Evolutionary conservation across 2,888 invertebrate genomes (phyloP).

Genomic region (Neoascia interrupta): DNA sequence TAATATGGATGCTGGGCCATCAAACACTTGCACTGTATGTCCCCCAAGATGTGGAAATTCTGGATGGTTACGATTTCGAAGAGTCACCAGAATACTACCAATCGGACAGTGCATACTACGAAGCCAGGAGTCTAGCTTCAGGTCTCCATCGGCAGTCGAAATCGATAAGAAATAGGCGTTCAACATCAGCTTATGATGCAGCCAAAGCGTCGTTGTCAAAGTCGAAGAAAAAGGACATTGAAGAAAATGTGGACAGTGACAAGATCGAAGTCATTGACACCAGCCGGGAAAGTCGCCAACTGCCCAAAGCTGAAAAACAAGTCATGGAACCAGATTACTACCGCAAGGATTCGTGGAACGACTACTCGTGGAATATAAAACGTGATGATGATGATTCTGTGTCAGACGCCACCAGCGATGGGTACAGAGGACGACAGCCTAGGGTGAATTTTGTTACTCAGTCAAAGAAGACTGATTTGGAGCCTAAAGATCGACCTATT

Average conservation of each 20-base stretch:
- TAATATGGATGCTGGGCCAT: slow-evolving; percentile 37
- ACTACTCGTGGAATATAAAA: slow-evolving; percentile 81
- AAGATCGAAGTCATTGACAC: slow-evolving; percentile 71
- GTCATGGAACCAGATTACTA: slow-evolving; percentile 82
- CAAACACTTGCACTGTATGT: slow-evolving; percentile 71
- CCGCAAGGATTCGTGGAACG: slow-evolving; percentile 83
- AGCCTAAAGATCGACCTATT: slow-evolving; percentile 70
- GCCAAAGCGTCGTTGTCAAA: slow-evolving; percentile 69
- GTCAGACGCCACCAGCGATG: slow-evolving; percentile 81
- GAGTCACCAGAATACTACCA: slow-evolving; percentile 74
- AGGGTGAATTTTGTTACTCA: slow-evolving; percentile 85
- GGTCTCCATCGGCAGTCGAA: slow-evolving; percentile 71
- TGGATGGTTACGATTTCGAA: slow-evolving; percentile 75
- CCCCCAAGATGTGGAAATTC: slow-evolving; percentile 75
- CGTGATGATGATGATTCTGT: slow-evolving; percentile 78
- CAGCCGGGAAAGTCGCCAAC: slow-evolving; percentile 52
- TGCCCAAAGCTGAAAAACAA: slow-evolving; percentile 74
- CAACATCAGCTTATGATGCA: slow-evolving; percentile 72
- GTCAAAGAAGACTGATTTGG: slow-evolving; percentile 78
- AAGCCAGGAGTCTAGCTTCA: slow-evolving; percentile 71
- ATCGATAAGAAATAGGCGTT: slow-evolving; percentile 75
- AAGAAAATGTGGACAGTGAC: slow-evolving; percentile 69
- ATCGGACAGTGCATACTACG: slow-evolving; percentile 73
- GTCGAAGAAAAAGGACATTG: slow-evolving; percentile 67
- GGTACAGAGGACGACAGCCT: slow-evolving; percentile 82